phyloP scores from a whole-genome alignment of 2,113 vertebrate genomes.

The Collichthys lucidus region DNA sequence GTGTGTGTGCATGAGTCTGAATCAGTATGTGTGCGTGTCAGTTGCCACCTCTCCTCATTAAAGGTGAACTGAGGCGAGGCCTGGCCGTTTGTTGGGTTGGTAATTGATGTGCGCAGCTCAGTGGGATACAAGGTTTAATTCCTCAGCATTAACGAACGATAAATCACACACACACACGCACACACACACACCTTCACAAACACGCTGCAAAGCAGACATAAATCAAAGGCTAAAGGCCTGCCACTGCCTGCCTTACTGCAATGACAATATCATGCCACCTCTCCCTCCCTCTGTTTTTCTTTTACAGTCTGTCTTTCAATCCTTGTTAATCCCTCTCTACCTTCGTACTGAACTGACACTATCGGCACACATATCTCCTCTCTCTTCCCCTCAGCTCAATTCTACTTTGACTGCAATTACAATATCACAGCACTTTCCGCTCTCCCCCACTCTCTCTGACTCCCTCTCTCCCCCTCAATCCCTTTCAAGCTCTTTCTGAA shows the following conservation, averaged over 20 bases:
- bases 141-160: slow-evolving; percentile 73
- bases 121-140: slow-evolving; percentile 77
- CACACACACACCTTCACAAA: slow-evolving; percentile 37
- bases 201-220: slow-evolving; percentile 65
- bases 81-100: slow-evolving; percentile 52
- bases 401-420: slow-evolving; percentile 70
- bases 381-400: slow-evolving; percentile 47
- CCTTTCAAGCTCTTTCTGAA: slow-evolving; percentile 69
- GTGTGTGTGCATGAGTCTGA: neutral
- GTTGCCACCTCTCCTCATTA: slow-evolving; percentile 70
- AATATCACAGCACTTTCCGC: slow-evolving; percentile 50
- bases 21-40: slow-evolving; percentile 4
- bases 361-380: slow-evolving; percentile 45
- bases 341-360: slow-evolving; percentile 52
- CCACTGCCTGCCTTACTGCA: slow-evolving; percentile 55
- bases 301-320: slow-evolving; percentile 57
- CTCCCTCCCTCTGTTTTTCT: slow-evolving; percentile 57
- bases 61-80: slow-evolving; percentile 65
- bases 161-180: too few relatives aligned
- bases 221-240: slow-evolving; percentile 77
- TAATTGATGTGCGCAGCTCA: slow-evolving; percentile 73
- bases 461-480: slow-evolving; percentile 63
- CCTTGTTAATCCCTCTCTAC: slow-evolving; percentile 63
- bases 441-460: slow-evolving; percentile 38
- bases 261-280: slow-evolving; percentile 70